A percentile compares a stretch with the other conserved stretches of the same genome.
Conservation (phyloP, 2,797 vertebrate genomes). For the Coilia nasus region DNA sequence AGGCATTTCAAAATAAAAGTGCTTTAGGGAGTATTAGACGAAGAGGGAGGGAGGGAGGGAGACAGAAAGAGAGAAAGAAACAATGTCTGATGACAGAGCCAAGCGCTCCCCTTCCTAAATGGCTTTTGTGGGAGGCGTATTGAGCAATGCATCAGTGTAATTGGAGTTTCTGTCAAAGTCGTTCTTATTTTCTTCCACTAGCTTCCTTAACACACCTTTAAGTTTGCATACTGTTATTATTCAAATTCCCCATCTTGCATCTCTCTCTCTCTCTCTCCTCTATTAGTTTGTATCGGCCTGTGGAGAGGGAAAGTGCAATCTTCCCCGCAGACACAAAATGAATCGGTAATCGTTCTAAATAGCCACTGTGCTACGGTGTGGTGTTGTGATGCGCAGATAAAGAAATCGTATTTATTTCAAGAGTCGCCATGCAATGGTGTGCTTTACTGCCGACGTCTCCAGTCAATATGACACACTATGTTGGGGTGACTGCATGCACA, state of each 20-base stretch:
- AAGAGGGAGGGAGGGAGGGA: neutral
- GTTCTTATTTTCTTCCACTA: neutral
- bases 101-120: neutral
- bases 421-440: neutral
- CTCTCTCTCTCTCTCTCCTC: neutral
- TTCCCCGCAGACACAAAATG: neutral
- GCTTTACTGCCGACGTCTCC: conserved; percentile 19
- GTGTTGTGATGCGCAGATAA: neutral
- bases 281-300: neutral
- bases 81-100: conserved; percentile 16
- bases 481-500: neutral
- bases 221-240: conserved; percentile 28
- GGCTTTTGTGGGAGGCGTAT: conserved; percentile 20
- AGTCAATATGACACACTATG: conserved; percentile 27
- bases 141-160: conserved; percentile 32
- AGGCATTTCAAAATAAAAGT: conserved; percentile 2
- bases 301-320: neutral
- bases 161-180: conserved; percentile 13
- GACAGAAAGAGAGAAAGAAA: neutral
- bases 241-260: neutral
- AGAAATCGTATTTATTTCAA: conserved; percentile 33
- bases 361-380: neutral
- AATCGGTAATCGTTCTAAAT: neutral
- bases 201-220: conserved; percentile 10
- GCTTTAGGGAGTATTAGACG: neutral